A percentile compares a stretch with the other conserved stretches of the same genome.
Evolutionary conservation across 2,113 vertebrate species (phyloP).

Genomic region (Glaucidium brasilianum): DNA sequence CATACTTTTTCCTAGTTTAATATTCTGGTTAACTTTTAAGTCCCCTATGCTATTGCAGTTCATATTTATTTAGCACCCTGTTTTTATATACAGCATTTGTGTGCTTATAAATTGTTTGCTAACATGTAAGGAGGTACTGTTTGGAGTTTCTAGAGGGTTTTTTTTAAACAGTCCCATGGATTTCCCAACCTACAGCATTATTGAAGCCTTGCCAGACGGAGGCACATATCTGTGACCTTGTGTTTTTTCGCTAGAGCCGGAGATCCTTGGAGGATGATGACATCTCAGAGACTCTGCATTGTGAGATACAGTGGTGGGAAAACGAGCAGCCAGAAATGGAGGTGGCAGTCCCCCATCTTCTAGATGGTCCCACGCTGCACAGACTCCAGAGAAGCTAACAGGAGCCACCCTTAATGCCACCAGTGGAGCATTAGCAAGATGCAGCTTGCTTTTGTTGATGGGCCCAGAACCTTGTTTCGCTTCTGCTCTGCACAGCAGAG

Average conservation of each 20-base stretch:
- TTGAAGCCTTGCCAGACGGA: not conserved
- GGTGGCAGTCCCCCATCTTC: not conserved
- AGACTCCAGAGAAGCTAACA: not conserved
- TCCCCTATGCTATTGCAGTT: not conserved
- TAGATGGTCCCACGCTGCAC: not conserved
- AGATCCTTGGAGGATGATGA: not conserved
- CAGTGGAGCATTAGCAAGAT: fast-evolving
- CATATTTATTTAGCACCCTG: not conserved
- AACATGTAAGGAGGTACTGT: not conserved
- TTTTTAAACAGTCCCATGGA: not conserved
- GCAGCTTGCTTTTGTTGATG: not conserved
- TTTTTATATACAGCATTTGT: not conserved
- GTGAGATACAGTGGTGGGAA: not conserved
- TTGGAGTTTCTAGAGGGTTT: not conserved
- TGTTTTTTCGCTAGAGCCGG: not conserved
- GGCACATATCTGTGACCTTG: not conserved
- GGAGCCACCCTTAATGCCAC: not conserved
- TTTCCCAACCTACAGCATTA: not conserved
- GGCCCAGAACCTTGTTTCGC: fast-evolving
- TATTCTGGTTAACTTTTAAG: not conserved
- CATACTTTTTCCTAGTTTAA: not conserved
- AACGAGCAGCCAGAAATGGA: not conserved
- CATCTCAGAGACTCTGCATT: not conserved
- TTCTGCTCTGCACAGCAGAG: not conserved
- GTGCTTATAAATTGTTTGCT: not conserved